A percentile compares a stretch with the other conserved stretches of the same genome.
phyloP scores from a whole-genome alignment of 2,113 vertebrate species.

The Plotosus lineatus region DNA sequence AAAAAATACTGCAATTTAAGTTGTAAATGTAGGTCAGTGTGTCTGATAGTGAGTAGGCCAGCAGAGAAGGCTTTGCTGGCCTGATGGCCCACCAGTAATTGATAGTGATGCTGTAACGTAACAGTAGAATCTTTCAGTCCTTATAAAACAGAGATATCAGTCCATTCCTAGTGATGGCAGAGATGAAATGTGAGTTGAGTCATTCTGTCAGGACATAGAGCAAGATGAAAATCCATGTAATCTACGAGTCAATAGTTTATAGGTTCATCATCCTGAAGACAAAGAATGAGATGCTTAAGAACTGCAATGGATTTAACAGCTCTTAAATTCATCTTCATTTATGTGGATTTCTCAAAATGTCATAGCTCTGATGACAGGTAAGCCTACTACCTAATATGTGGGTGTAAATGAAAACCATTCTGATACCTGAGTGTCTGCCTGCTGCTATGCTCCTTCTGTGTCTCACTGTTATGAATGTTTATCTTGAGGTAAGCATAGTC shows the following conservation, averaged over 20 bases:
- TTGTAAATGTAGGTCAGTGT: too few relatives aligned
- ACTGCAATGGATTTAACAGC: background rate
- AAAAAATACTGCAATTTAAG: too few relatives aligned
- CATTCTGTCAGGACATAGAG: slow-evolving; percentile 28
- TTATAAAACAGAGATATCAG: slow-evolving; percentile 57
- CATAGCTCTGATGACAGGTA: background rate
- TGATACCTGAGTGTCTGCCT: slow-evolving; percentile 62
- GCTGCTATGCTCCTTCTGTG: slow-evolving; percentile 24
- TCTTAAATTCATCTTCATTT: background rate
- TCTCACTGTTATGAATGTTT: slow-evolving; percentile 59
- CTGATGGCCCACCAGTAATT: too few relatives aligned
- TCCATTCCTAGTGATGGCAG: slow-evolving; percentile 49
- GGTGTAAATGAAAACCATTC: slow-evolving; percentile 15
- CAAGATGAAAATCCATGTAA: slow-evolving; percentile 50
- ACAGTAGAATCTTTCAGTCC: slow-evolving; percentile 51
- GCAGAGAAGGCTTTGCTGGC: too few relatives aligned
- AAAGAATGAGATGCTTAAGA: background rate
- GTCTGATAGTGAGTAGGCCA: too few relatives aligned
- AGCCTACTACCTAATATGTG: background rate
- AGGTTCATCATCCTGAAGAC: slow-evolving; percentile 21
- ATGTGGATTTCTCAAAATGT: background rate
- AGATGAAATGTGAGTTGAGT: slow-evolving; percentile 44
- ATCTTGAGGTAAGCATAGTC: slow-evolving; percentile 62
- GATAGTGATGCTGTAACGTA: slow-evolving; percentile 61
- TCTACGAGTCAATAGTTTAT: slow-evolving; percentile 47